Evolutionary conservation across 2,888 invertebrate species (phyloP).

Genomic region (Sycophila texana): DNA sequence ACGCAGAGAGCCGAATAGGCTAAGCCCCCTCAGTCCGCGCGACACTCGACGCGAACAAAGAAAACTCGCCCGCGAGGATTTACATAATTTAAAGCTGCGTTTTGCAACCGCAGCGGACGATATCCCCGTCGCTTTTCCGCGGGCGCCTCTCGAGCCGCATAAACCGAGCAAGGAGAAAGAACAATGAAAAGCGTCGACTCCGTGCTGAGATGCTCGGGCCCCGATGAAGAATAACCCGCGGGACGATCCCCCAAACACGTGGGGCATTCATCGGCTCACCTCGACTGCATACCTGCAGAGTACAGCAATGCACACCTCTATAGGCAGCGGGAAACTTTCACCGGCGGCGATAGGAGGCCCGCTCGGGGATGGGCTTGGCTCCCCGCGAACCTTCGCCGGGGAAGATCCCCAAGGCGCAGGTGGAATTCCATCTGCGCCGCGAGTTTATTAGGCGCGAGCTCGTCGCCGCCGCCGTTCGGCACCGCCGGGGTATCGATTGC

Average conservation of each 20-base stretch:
- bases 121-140: no score
- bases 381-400: neutral
- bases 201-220: neutral
- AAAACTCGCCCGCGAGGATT: neutral
- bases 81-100: neutral
- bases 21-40: neutral
- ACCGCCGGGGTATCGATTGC: slow-evolving; percentile 64
- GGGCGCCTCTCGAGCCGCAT: no score
- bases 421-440: slow-evolving; percentile 20
- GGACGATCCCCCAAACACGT: neutral
- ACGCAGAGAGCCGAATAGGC: slow-evolving; percentile 5
- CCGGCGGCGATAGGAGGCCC: neutral
- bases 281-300: neutral
- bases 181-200: no score
- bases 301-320: no score
- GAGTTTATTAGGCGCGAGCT: slow-evolving; percentile 11
- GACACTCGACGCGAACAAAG: neutral
- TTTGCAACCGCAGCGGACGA: no score
- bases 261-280: neutral
- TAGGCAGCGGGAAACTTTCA: neutral
- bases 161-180: no score
- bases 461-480: neutral
- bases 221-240: no score
- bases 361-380: neutral
- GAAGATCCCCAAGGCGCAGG: slow-evolving; percentile 12